Base-by-base conservation (phyloP, 1,140 invertebrate genomes). In the Trichoplusia ni region DNA sequence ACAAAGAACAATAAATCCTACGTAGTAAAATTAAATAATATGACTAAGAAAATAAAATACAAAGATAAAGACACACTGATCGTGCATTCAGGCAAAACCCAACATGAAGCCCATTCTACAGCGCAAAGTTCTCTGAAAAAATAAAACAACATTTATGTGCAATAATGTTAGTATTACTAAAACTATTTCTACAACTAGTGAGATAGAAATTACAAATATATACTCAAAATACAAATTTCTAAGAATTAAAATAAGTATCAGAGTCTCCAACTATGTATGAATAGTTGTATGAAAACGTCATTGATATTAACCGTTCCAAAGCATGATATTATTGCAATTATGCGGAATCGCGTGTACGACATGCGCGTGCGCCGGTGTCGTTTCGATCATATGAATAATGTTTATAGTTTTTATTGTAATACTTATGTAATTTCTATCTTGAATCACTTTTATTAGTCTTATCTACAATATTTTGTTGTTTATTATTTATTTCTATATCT, bases 381-480 rank as follows among this genome's bases (percentile, higher is more conserved):
- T 44, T 58, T 19, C 9, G 31, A 44, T 11, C 23, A 58, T 29
- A 21, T 54, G 19, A 21, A 38, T 33, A 58, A 29, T 58, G 37
- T 58, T 58, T 58, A 42, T 42, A 44, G 13, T 58, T 58, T 58
- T 58, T 44, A 44, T 27, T 44, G 54, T 44, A 44, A 58, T 44
- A 44, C 54, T 58, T 44, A 58, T 25, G 38, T 58, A 58, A 58
- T 58, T 58, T 40, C 37, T 29, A 58, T 42, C 37, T 21, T 25
- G 29, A 14, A 29, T 44, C 25, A 7, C 25, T 44, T 44, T 58
- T 44, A 31, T 40, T n/a, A n/a, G n/a, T n/a, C n/a, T n/a, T 58
- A 65, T 58, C 51, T 58, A 65, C 63, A 65, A 1, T 29, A n/a
- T 40, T 21, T 51, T 53, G 37, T 29, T 38, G 14, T 49, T 31